Percentiles rank a stretch among this genome's conserved stretches.
phyloP scores from a whole-genome alignment of 2,888 invertebrate species.

The Protophormia terraenovae region DNA sequence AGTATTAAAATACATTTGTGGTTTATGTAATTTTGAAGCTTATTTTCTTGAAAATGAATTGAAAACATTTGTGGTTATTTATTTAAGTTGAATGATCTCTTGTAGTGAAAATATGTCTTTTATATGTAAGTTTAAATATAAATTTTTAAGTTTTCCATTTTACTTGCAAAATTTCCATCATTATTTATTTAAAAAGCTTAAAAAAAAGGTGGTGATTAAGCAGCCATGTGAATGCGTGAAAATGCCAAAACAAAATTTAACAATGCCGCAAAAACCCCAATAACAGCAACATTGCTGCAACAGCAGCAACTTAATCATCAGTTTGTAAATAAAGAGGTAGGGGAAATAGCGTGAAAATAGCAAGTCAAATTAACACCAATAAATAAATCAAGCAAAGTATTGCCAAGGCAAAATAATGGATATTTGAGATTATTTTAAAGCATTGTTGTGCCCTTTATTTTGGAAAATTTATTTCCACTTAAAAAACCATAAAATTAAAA shows the following conservation, averaged over 20 bases:
- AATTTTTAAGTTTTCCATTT: neutral
- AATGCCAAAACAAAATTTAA: neutral
- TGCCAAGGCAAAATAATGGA: neutral
- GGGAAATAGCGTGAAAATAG: slow-evolving; percentile 8
- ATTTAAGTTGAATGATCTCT: slow-evolving; percentile 40
- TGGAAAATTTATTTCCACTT: neutral
- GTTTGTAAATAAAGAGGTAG: neutral
- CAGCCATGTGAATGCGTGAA: slow-evolving; percentile 22
- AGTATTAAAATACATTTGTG: slow-evolving; percentile 15
- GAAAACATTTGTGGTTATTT: slow-evolving; percentile 6
- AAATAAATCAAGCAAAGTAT: slow-evolving; percentile 4
- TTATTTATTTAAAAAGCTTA: slow-evolving; percentile 26
- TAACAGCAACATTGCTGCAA: neutral
- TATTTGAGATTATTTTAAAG: neutral
- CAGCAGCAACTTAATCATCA: slow-evolving; percentile 14
- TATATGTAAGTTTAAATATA: neutral
- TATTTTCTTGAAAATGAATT: neutral
- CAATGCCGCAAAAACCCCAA: neutral
- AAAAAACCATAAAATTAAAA: neutral
- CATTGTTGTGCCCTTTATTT: no score
- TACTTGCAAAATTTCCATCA: neutral
- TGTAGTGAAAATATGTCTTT: neutral
- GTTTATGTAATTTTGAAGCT: neutral
- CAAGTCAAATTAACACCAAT: slow-evolving; percentile 4
- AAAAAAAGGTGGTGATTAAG: slow-evolving; percentile 18